phyloP scores from a whole-genome alignment of 2,797 vertebrate genomes.

The Gallinago nigripennis region DNA sequence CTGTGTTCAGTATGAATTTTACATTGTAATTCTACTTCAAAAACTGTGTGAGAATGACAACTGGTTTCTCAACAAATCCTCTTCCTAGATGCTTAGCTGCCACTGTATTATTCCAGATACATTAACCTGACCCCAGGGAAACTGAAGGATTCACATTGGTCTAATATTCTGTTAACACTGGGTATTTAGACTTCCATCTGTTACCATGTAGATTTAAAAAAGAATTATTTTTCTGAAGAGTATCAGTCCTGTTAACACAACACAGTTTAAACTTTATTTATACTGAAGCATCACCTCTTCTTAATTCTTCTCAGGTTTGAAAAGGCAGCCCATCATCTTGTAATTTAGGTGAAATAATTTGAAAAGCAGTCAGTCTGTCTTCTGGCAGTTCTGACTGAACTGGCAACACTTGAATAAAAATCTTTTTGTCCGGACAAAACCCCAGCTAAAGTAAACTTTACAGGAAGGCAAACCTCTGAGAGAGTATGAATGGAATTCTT shows the following conservation, averaged over 20 bases:
- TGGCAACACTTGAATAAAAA: neutral
- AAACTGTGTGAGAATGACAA: neutral
- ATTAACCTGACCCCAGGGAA: neutral
- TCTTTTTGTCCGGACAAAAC: neutral
- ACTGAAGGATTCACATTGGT: neutral
- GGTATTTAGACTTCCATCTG: neutral
- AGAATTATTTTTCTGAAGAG: neutral
- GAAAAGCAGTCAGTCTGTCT: neutral
- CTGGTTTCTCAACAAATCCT: neutral
- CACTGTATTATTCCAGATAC: conserved; percentile 13
- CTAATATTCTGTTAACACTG: neutral
- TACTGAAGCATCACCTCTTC: neutral
- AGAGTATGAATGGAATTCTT: neutral
- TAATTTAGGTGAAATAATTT: neutral
- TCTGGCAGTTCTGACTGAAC: neutral
- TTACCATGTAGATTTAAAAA: neutral
- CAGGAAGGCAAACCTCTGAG: neutral
- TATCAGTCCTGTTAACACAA: neutral
- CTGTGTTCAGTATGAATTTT: neutral
- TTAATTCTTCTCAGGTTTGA: neutral
- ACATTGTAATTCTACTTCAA: neutral
- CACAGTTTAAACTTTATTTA: neutral
- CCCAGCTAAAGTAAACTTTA: neutral
- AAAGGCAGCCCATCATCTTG: neutral
- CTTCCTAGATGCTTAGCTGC: neutral